Percentiles rank a stretch among this genome's conserved stretches.
Evolutionary conservation across 1,140 invertebrate species (phyloP).

Genomic region (Magallana angulata): DNA sequence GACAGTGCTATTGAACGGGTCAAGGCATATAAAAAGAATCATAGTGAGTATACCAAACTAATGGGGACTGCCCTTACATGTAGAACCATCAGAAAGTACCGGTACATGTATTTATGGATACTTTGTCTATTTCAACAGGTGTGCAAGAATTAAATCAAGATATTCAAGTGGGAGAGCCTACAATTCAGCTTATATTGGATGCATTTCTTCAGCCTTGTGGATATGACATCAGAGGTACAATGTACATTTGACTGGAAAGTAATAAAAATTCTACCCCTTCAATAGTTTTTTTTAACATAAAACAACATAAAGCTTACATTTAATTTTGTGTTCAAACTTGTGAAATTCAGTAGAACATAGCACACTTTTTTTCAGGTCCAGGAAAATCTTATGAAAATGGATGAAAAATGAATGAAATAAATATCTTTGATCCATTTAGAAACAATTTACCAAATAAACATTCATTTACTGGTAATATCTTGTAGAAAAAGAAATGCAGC

Average conservation of each 20-base stretch:
- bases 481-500: slow-evolving; percentile 78
- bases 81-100: slow-evolving; percentile 84
- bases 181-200: slow-evolving; percentile 84
- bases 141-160: slow-evolving; percentile 78
- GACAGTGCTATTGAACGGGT: not conserved
- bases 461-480: too few species aligned
- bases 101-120: too few species aligned
- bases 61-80: slow-evolving; percentile 52
- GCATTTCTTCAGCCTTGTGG: slow-evolving; percentile 84
- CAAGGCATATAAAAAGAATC: not conserved
- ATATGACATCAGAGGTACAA: slow-evolving; percentile 84
- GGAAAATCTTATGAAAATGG: not conserved
- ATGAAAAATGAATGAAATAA: not conserved
- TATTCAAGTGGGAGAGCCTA: slow-evolving; percentile 81
- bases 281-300: too few species aligned
- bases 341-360: too few species aligned
- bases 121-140: slow-evolving; percentile 58
- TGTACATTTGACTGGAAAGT: not conserved
- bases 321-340: too few species aligned
- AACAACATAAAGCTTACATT: too few species aligned
- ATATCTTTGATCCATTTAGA: not conserved
- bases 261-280: not conserved
- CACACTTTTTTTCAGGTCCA: too few species aligned
- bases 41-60: slow-evolving; percentile 57
- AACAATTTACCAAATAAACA: slow-evolving; percentile 77